Evolutionary conservation across 2,888 invertebrate genomes (phyloP), one percentile per base, ranked within the genome.

Genomic region (Trachelus stipa): DNA sequence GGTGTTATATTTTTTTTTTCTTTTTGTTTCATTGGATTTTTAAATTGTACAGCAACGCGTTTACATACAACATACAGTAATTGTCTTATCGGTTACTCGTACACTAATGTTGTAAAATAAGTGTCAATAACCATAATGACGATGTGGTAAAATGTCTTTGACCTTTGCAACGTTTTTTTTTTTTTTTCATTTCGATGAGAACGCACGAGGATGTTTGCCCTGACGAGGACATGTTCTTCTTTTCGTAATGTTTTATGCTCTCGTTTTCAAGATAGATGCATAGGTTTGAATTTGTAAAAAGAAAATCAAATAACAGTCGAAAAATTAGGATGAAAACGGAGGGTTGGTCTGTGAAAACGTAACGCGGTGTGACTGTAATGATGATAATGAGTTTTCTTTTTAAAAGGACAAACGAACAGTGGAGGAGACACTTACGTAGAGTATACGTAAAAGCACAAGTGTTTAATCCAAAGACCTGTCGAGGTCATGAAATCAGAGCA

Each of bases 1-100:
- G 30, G 33, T 69, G 15, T 69, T 69, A 33, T 69, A 69, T 40
- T 12, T n/a, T 30, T 31, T 69, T 69, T 69, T 4, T n/a, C 4
- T 30, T 69, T 69, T 69, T 30, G 11, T 30, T 69, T 30, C 33
- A 31, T 30, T 30, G 69, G 33, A 33, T 34, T 15, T 82, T 83
- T 82, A 76, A 86, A 87, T 87, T 83, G 82, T 86, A 87, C 87
- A 87, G 84, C 75, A 83, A 84, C 79, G 83, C 81, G 81, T 86
- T 85, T 85, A 87, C 87, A 85, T 86, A 83, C 81, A 87, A 86
- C 86, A 83, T 83, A 87, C 30, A n/a, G 73, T 40, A 84, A 81
- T 83, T 83, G 84, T 81, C 80, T 83, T 82, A 84, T 78, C 82
- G 80, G 83, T 83, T 82, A 82, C 73, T 81, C 68, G 77, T 76